phyloP scores from a whole-genome alignment of 2,888 invertebrate species.

The Sisyra nigra region DNA sequence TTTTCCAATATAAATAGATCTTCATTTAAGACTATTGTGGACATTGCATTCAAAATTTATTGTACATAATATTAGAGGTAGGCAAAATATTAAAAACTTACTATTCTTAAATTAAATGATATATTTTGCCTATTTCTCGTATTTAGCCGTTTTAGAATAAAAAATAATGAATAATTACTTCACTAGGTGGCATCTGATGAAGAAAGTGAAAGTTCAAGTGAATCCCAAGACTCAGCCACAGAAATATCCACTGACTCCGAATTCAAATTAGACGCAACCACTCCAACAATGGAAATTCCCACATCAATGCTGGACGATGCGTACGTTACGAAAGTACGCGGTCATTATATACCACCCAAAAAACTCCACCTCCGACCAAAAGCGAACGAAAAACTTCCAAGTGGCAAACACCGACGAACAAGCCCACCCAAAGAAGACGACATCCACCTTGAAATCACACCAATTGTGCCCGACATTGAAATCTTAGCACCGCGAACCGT shows the following conservation, averaged over 20 bases:
- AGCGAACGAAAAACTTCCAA: conserved; percentile 17
- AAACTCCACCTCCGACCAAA: conserved; percentile 39
- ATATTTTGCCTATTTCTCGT: no score
- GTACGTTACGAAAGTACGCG: conserved; percentile 35
- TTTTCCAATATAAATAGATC: no score
- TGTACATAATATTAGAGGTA: no score
- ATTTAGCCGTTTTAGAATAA: no score
- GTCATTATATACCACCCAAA: conserved; percentile 29
- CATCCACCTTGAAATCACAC: conserved; percentile 27
- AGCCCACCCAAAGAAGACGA: conserved; percentile 13
- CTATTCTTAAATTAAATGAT: no score
- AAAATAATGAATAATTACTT: conserved; percentile 7
- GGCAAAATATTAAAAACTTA: no score
- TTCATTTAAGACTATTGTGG: no score
- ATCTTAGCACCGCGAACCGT: conserved; percentile 23
- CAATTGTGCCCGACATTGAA: conserved; percentile 21
- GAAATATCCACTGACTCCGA: conserved; percentile 89
- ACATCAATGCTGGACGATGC: conserved; percentile 58
- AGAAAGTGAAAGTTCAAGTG: conserved; percentile 45
- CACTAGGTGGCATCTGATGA: conserved; percentile 49
- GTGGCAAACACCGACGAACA: conserved; percentile 11
- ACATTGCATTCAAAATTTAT: no score
- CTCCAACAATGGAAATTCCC: conserved; percentile 56
- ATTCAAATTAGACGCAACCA: conserved; percentile 66
- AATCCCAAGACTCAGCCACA: conserved; percentile 70